A percentile compares a stretch with the other conserved stretches of the same genome.
phyloP scores from a whole-genome alignment of 2,888 invertebrate genomes.

The Gymnosoma rotundatum region DNA sequence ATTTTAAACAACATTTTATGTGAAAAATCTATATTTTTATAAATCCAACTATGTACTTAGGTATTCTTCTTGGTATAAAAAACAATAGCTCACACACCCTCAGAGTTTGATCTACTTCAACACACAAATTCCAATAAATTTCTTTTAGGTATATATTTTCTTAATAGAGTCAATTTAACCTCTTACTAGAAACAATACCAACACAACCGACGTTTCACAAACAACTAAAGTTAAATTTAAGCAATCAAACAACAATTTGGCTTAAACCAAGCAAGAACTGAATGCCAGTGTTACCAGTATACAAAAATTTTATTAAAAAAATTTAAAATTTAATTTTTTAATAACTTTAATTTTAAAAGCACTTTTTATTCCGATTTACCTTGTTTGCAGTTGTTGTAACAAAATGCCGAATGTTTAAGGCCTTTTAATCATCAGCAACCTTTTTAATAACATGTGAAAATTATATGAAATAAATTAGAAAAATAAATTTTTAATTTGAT shows the following conservation, averaged over 20 bases:
- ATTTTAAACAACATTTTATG: slow-evolving; percentile 11
- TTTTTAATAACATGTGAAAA: no score
- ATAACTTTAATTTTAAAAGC: not conserved
- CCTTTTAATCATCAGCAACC: no score
- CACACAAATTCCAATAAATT: slow-evolving; percentile 61
- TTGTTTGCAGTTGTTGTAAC: no score
- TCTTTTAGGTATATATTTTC: slow-evolving; percentile 39
- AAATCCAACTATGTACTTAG: slow-evolving; percentile 43
- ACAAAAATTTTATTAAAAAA: not conserved
- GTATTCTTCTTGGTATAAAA: slow-evolving; percentile 52
- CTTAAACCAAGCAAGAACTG: slow-evolving; percentile 62
- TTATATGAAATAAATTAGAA: no score
- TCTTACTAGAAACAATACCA: slow-evolving; percentile 64
- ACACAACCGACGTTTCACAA: slow-evolving; percentile 72
- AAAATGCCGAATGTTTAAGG: no score
- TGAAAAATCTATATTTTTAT: slow-evolving; percentile 60
- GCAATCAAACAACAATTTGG: slow-evolving; percentile 62
- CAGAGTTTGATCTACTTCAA: slow-evolving; percentile 46
- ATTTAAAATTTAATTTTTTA: no score
- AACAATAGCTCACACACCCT: slow-evolving; percentile 57
- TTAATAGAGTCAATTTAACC: slow-evolving; percentile 35
- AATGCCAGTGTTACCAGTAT: slow-evolving; percentile 13
- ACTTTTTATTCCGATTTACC: no score
- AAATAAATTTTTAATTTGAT: no score
- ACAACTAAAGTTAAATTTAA: slow-evolving; percentile 69